Evolutionary conservation across 2,888 invertebrate genomes (phyloP).

Genomic region (Cephus runcator): DNA sequence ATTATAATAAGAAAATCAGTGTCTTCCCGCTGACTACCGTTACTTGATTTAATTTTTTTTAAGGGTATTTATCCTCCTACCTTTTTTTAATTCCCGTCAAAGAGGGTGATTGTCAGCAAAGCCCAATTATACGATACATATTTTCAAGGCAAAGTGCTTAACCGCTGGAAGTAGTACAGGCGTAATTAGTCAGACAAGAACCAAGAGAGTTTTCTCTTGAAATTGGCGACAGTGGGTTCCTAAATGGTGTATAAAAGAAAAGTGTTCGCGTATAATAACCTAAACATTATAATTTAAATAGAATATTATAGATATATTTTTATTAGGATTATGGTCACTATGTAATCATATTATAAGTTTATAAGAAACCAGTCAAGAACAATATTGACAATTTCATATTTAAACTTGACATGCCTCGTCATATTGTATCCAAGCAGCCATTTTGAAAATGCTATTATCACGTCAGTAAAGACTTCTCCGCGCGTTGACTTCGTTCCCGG

Average conservation of each 20-base stretch:
- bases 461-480: not conserved
- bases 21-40: not conserved
- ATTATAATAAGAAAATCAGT: not conserved
- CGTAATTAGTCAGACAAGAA: too few relatives aligned
- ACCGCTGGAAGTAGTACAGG: not conserved
- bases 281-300: not conserved
- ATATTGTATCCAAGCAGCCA: not conserved
- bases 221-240: not conserved
- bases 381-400: not conserved
- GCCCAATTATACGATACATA: not conserved
- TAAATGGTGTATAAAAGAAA: not conserved
- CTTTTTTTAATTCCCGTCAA: not conserved
- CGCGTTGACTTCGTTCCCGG: not conserved
- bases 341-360: not conserved
- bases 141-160: not conserved
- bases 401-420: not conserved
- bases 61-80: not conserved
- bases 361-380: not conserved
- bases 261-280: not conserved
- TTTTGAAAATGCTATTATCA: conserved; percentile 5
- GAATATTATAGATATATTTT: not conserved
- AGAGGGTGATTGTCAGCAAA: not conserved
- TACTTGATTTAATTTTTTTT: not conserved
- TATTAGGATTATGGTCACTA: not conserved
- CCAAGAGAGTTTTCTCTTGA: not conserved